Conservation (phyloP, 92 coral and sea anemone genomes). For the Actinernus sp. region DNA sequence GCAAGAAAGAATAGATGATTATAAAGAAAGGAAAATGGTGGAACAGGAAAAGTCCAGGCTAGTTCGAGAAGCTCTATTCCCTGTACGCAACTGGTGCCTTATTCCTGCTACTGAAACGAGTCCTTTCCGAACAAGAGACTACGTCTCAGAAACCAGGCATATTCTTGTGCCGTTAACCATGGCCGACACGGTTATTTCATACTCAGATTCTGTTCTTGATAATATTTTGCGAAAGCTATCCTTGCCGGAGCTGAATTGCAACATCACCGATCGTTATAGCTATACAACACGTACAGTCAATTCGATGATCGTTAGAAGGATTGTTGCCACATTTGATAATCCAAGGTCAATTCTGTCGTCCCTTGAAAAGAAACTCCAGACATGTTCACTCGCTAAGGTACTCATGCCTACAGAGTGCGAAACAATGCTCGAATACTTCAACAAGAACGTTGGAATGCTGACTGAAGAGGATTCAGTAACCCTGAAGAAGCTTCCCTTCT, state of each 20-base stretch:
- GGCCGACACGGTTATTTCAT: slow-evolving; percentile 55
- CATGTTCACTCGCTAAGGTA: neutral
- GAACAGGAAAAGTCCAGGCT: slow-evolving; percentile 5
- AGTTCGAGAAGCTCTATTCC: slow-evolving; percentile 12
- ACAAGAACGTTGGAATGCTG: neutral
- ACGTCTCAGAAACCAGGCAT: slow-evolving; percentile 30
- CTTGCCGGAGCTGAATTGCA: slow-evolving; percentile 53
- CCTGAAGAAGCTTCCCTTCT: slow-evolving; percentile 54
- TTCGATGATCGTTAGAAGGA: slow-evolving; percentile 3
- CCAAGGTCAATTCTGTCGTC: slow-evolving; percentile 41
- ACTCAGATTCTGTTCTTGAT: neutral
- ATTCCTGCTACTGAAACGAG: slow-evolving; percentile 55
- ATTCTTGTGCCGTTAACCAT: slow-evolving; percentile 39
- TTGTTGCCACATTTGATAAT: slow-evolving; percentile 47
- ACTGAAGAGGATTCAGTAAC: neutral
- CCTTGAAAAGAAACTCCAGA: slow-evolving; percentile 27
- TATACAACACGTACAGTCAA: neutral
- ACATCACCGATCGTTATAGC: neutral
- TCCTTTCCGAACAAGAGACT: neutral
- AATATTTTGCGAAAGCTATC: slow-evolving; percentile 18
- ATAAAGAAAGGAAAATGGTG: neutral
- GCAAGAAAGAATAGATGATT: neutral
- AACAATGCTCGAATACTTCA: slow-evolving; percentile 43
- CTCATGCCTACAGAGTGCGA: slow-evolving; percentile 1
- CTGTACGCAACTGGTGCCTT: slow-evolving; percentile 66